A percentile compares a stretch with the other conserved stretches of the same genome.
phyloP scores from a whole-genome alignment of 2,113 vertebrate species.

The Thymallus thymallus region DNA sequence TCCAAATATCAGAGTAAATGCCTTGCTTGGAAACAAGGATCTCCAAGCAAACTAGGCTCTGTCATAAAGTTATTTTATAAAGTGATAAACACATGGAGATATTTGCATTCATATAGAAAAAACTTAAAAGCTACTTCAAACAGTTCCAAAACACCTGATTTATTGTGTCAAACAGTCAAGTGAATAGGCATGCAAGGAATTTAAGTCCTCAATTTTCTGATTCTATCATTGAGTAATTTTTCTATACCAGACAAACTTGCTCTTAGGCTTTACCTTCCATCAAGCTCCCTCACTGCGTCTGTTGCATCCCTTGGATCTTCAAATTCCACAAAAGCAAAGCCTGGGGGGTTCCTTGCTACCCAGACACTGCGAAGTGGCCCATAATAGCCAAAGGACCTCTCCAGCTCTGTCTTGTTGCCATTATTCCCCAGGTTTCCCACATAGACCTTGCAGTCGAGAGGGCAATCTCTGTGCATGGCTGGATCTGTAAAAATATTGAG shows the following conservation, averaged over 20 bases:
- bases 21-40: too few relatives aligned
- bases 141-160: background rate
- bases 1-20: too few relatives aligned
- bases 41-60: too few relatives aligned
- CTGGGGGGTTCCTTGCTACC: slow-evolving; percentile 96
- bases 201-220: slow-evolving; percentile 18
- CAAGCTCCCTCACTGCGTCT: slow-evolving; percentile 96
- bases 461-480: slow-evolving; percentile 97
- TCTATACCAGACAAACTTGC: too few relatives aligned
- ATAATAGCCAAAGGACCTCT: slow-evolving; percentile 94
- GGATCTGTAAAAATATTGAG: slow-evolving; percentile 46
- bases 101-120: background rate
- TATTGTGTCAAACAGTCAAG: background rate
- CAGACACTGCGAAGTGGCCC: slow-evolving; percentile 96
- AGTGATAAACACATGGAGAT: too few relatives aligned
- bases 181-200: slow-evolving; percentile 25
- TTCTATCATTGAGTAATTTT: too few relatives aligned
- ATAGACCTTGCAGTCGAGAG: slow-evolving; percentile 97
- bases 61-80: too few relatives aligned
- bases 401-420: slow-evolving; percentile 97
- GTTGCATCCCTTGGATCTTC: slow-evolving; percentile 97
- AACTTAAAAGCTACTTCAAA: background rate
- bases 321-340: slow-evolving; percentile 97
- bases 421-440: slow-evolving; percentile 98
- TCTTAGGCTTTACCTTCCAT: slow-evolving; percentile 83